These are phyloP conservation scores for Lateolabrax maculatus DNA, from an alignment of 2,797 vertebrate genomes.

Conservation along the genomic window DNA sequence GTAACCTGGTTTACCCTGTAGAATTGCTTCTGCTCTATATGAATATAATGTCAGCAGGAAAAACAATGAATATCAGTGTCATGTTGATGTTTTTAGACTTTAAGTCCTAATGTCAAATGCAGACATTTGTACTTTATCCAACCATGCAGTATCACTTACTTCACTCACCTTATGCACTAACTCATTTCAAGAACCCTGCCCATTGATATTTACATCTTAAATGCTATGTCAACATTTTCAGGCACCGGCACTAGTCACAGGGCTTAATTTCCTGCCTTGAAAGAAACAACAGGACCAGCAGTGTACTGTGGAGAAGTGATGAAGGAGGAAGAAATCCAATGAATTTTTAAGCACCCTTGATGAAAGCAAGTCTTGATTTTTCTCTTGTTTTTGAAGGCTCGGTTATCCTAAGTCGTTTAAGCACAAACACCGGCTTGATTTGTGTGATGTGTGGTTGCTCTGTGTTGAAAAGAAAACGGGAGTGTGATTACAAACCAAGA, in stretches of 20 bases:
- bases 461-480: constrained; percentile 44
- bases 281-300: constrained; percentile 49
- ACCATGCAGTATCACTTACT: constrained; percentile 25
- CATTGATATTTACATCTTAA: constrained; percentile 47
- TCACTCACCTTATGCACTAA: constrained; percentile 34
- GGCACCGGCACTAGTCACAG: constrained; percentile 31
- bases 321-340: constrained; percentile 60
- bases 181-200: constrained; percentile 40
- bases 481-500: constrained; percentile 44
- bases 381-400: constrained; percentile 32
- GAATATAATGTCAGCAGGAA: constrained; percentile 17
- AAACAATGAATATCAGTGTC: constrained; percentile 9
- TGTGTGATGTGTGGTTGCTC: constrained; percentile 41
- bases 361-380: constrained; percentile 67
- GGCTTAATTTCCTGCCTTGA: constrained; percentile 71
- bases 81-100: constrained; percentile 30
- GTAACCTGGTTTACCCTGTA: constrained; percentile 20
- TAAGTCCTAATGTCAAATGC: constrained; percentile 23
- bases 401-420: constrained; percentile 41
- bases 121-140: constrained; percentile 18
- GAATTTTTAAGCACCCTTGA: constrained; percentile 76
- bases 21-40: constrained; percentile 20
- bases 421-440: constrained; percentile 53
- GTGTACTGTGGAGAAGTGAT: constrained; percentile 44
- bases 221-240: constrained; percentile 18